Conservation (phyloP, 2,113 vertebrate species). For the Tragulus kanchil region DNA sequence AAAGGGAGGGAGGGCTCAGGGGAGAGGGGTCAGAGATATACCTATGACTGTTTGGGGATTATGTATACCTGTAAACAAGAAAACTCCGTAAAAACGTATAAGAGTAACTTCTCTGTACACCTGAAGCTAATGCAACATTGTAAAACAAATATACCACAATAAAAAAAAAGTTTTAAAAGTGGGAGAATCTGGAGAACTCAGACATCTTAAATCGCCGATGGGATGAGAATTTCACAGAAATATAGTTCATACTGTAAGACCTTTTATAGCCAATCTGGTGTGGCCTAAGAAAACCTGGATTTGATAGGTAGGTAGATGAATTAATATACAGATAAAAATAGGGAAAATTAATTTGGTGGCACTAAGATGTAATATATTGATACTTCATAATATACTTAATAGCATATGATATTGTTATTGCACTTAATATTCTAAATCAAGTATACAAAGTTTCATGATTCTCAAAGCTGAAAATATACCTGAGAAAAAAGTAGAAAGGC, state of each 20-base stretch:
- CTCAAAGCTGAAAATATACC: conserved; percentile 47
- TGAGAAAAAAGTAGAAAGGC: neutral
- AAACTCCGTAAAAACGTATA: no score
- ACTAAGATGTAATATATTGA: neutral
- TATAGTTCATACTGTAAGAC: neutral
- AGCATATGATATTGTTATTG: conserved; percentile 10
- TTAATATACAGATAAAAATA: neutral
- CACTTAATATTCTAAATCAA: conserved; percentile 51
- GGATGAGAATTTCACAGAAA: neutral
- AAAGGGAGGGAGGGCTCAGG: no score
- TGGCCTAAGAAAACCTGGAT: neutral
- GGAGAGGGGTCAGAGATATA: no score
- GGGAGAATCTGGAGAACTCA: neutral
- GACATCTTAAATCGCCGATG: neutral
- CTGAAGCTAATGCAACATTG: no score
- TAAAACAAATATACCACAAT: no score
- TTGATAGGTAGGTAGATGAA: neutral
- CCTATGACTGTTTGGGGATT: no score
- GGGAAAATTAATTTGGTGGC: neutral
- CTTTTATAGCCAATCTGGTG: neutral
- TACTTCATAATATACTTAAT: neutral
- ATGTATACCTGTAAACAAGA: no score
- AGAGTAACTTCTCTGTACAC: no score
- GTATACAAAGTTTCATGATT: neutral
- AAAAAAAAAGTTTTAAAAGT: neutral